Evolutionary conservation across 1,140 invertebrate genomes (phyloP).

Genomic region (Xylocopa sonorina): DNA sequence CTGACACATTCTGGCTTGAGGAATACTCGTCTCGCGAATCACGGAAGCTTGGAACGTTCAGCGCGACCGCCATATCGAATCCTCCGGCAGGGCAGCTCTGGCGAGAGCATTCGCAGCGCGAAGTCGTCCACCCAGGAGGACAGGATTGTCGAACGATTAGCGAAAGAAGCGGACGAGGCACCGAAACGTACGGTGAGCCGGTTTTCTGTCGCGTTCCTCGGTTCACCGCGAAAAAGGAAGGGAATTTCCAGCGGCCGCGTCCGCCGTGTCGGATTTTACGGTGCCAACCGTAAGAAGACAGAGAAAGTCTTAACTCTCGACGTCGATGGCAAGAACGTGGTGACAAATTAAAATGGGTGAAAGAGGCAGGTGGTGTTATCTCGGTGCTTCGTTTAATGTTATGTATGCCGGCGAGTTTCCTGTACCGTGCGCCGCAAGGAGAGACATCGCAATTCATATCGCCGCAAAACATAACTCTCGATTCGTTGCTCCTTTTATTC

Average conservation of each 20-base stretch:
- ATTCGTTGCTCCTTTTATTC: constrained; percentile 21
- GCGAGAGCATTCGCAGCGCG: background rate
- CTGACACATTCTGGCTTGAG: too few relatives aligned
- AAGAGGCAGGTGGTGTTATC: constrained; percentile 66
- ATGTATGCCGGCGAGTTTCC: constrained; percentile 60
- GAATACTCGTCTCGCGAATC: too few relatives aligned
- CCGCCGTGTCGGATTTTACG: constrained; percentile 36
- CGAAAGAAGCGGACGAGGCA: background rate
- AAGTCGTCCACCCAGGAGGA: background rate
- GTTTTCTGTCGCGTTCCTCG: constrained; percentile 35
- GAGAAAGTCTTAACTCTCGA: constrained; percentile 59
- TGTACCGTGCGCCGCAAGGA: constrained; percentile 14
- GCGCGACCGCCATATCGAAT: background rate
- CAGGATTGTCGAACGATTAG: background rate
- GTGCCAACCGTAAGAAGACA: constrained; percentile 30
- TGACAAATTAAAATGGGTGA: constrained; percentile 76
- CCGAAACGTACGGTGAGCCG: constrained; percentile 3
- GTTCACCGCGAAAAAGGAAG: constrained; percentile 35
- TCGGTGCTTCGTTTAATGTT: constrained; percentile 61
- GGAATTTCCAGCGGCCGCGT: background rate
- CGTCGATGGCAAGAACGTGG: constrained; percentile 51
- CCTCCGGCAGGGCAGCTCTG: background rate
- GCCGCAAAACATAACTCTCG: constrained; percentile 10
- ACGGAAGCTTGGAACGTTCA: too few relatives aligned
- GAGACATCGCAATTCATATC: constrained; percentile 37